Base-by-base conservation (phyloP, 1,140 invertebrate genomes). In the Globodera rostochiensis region DNA sequence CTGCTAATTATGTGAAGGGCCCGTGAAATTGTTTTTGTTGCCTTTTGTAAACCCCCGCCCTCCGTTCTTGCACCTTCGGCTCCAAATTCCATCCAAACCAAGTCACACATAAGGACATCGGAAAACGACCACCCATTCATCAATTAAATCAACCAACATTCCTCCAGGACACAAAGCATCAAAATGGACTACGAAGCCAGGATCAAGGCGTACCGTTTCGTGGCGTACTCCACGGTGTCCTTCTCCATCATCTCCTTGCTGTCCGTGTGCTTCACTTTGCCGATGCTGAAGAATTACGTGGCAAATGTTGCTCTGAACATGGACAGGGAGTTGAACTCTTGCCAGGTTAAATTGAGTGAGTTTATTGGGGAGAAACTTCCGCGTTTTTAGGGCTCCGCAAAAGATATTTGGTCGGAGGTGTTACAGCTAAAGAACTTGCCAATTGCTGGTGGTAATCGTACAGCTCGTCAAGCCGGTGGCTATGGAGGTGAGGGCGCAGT, bases 331-430 rank as follows among this genome's bases (percentile, higher is more conserved):
- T 81, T 89, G 19, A 74, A 50, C 19, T 81, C 85, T 25, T 89
- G 88, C 78, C 87, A 89, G 74, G 88, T 89, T 79, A 80, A 74
- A 53, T 57, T 7, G 19, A 21, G 1, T 15, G 13, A 15, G 57
- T 19, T 0, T 15, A 9, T 60, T 50, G 5, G 19, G 19, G 3
- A 53, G 4, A 36, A 47, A 6, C 3, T 3, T n/a, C 4, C 6
- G 21, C 60, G 5, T 2, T 86, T 84, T 60, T 60, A 19, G 88
- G 87, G 88, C n/a, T 90, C 88, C 21, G 88, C 88, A 60, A 89
- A 88, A 69, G 88, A 88, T 73, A 88, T 88, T 80, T 88, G 88
- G 88, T 82, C 86, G 19, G 88, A 88, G 73, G 88, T 88, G 21
- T 85, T 83, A 75, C 78, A 85, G n/a, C 81, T 88, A 47, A 88